phyloP scores from a whole-genome alignment of 37 sponge, comb jelly and placozoan genomes.

The Amphimedon queenslandica region DNA sequence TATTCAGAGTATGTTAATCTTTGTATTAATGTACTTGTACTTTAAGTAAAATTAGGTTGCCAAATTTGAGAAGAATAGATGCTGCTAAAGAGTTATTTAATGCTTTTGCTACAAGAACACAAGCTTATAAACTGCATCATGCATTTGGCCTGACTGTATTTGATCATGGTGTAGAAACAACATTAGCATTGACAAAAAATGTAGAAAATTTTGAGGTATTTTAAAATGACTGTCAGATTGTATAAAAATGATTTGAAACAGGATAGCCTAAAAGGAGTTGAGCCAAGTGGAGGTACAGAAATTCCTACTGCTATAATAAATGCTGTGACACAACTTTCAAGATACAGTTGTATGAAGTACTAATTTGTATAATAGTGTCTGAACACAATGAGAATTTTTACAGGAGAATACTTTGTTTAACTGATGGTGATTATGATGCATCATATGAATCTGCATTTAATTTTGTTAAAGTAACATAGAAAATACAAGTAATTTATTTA shows the following conservation, averaged over 20 bases:
- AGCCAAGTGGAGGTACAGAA: background rate
- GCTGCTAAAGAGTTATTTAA: conserved; percentile 14
- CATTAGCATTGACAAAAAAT: conserved; percentile 2
- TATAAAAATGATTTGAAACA: background rate
- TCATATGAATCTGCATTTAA: background rate
- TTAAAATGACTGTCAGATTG: background rate
- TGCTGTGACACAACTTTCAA: background rate
- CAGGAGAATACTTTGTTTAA: conserved; percentile 14
- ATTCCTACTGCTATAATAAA: conserved; percentile 7
- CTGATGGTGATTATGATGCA: conserved; percentile 4
- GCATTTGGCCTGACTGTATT: conserved; percentile 11
- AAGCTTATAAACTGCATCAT: conserved; percentile 3
- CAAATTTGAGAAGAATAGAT: background rate
- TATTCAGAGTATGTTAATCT: conserved; percentile 10
- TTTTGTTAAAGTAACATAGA: background rate
- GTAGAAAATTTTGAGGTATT: conserved; percentile 5
- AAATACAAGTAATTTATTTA: background rate
- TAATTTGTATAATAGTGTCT: background rate
- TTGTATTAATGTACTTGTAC: background rate
- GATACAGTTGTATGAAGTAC: background rate
- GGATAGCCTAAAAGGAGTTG: background rate
- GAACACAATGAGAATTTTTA: background rate
- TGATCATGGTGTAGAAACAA: background rate
- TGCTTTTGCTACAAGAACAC: conserved; percentile 7
- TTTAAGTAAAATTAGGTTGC: background rate